Evolutionary conservation across 1,140 invertebrate genomes (phyloP), one percentile per base, ranked within the genome.

Genomic region (Tenebrio molitor): DNA sequence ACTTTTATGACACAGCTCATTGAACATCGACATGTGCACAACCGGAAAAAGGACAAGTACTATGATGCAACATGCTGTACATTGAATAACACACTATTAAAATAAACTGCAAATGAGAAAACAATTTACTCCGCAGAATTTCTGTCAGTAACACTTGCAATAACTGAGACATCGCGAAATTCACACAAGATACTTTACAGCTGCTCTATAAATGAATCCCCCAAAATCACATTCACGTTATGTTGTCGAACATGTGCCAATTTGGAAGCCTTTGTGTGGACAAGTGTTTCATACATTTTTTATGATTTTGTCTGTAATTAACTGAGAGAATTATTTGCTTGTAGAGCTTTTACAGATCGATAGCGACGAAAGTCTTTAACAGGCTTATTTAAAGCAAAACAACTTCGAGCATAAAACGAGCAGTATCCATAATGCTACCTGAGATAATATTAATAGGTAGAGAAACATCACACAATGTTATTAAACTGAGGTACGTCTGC

Each of bases 51-150:
- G 1, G 64, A 58, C n/a, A 29, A 14, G 25, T 33, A 23, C 36
- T 66, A 23, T 42, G 39, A 44, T 66, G 64, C 19, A 23, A 66
- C 23, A 66, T 34, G 39, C n/a, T 42, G 44, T 39, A 6, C 8
- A 29, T 19, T 42, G 36, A 16, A 66, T 14, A 66, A 66, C 42
- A 41, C 16, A 42, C 17, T 42, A 66, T 66, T 44, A 66, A 66
- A 66, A 66, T 23, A 66, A 66, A 66, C 64, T 66, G 64, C 19
- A 66, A 29, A 66, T 66, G 64, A 44, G 64, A 42, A 66, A 66
- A 42, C 36, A 66, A 44, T 66, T 66, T 41, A 66, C 36, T 19
- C 25, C 19, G 15, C 64, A 12, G 21, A 62, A 64, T 12, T 8
- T 5, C 33, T n/a, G n/a, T 36, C 33, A 62, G 6, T 7, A 2